Evolutionary conservation across 2,113 vertebrate species (phyloP), one percentile per base, ranked within the genome.

Genomic region (Tetraodon nigroviridis): DNA sequence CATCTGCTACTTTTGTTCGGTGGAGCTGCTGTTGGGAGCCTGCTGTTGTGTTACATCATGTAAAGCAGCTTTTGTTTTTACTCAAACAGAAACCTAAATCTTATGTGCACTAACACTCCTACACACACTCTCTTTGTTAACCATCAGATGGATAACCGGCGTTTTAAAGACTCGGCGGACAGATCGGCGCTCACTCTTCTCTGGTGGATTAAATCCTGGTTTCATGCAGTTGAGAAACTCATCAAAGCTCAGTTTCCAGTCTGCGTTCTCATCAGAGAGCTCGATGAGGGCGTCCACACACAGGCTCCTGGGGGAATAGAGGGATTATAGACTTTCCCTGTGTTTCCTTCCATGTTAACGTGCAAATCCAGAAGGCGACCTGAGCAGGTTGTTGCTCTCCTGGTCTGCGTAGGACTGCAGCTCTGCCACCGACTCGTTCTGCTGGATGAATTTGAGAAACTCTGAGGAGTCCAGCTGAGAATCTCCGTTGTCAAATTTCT

Each of bases 171-270:
- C 1, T 37, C 8, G 8, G 3, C 2, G 32, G 1, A 5, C 42
- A 15, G 13, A n/a, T 48, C 3, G 5, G 8, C 51, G 58, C 94
- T 72, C 87, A 99, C 97, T 98, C 88, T 95, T 98, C 89, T 98
- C 96, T 44, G 96, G 94, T 58, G 97, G 96, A 76, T 90, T 95
- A 89, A 94, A 99, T 44, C 92, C 90, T 1, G 95, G 96, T 79
- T 94, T 98, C 85, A 99, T 90, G 86, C 96, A 98, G 88, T 94
- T 95, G 73, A 99, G 92, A 85, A 99, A 99, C 84, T 99, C 97
- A 60, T 90, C 93, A 82, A 98, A 98, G 89, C 92, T 98, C 82
- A 99, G 91, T 83, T 98, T 99, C 97, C 97, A 98, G 86, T 99
- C 96, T 2, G 95, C 93, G 24, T 99, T 97, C 86, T 98, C 94